Conservation (phyloP, 2,888 invertebrate species). For the Nemoura dubitans region DNA sequence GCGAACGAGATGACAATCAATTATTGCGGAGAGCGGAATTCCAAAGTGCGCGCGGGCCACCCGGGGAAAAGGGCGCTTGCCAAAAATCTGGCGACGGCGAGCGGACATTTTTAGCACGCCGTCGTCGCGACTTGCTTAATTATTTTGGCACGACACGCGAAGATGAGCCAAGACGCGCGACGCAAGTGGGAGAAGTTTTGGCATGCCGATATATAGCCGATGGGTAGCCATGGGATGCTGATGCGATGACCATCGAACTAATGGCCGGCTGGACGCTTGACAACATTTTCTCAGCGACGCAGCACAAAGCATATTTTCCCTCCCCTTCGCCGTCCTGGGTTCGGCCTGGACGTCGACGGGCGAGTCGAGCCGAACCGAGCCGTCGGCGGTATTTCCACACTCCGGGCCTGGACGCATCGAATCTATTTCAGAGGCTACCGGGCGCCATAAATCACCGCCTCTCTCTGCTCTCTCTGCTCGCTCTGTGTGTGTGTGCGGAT, state of each 20-base stretch:
- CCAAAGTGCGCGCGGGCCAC: too few species aligned
- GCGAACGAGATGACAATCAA: too few species aligned
- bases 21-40: too few species aligned
- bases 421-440: background rate
- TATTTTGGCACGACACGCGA: constrained; percentile 73
- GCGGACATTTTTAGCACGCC: constrained; percentile 68
- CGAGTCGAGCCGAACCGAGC: too few species aligned
- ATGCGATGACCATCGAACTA: background rate
- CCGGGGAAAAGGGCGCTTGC: constrained; percentile 56
- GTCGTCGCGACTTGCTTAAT: constrained; percentile 79
- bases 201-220: too few species aligned
- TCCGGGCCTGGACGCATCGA: too few species aligned
- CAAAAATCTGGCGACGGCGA: constrained; percentile 56
- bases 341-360: background rate
- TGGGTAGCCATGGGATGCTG: too few species aligned
- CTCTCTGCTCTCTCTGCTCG: too few species aligned
- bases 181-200: too few species aligned
- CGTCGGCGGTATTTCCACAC: too few species aligned
- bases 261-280: constrained; percentile 22
- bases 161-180: constrained; percentile 34
- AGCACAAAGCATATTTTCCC: constrained; percentile 22
- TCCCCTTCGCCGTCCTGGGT: background rate
- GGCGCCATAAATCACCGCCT: background rate
- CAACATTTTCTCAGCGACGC: background rate
- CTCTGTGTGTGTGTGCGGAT: too few species aligned